Evolutionary conservation across 1,140 invertebrate species (phyloP).

Genomic region (Scaptodrosophila lebanonensis): DNA sequence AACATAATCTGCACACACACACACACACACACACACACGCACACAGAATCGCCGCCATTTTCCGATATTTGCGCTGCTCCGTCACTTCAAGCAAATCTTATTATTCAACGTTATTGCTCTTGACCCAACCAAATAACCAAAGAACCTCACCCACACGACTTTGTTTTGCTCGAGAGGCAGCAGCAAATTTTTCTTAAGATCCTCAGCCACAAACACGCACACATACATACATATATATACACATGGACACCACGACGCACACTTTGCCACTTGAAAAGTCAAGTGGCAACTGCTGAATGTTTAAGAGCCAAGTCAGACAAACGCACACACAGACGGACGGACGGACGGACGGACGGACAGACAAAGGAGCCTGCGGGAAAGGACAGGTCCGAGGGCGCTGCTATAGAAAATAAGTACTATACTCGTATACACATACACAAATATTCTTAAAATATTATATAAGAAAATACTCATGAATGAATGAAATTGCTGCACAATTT

Average conservation of each 20-base stretch:
- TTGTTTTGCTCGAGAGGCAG: constrained; percentile 44
- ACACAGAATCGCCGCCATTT: neutral
- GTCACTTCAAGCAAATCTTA: constrained; percentile 26
- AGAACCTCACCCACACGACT: constrained; percentile 15
- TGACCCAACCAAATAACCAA: constrained; percentile 31
- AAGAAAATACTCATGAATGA: constrained; percentile 45
- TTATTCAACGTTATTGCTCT: constrained; percentile 55
- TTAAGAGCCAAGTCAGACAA: too few relatives aligned
- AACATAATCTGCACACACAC: constrained; percentile 7
- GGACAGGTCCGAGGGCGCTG: too few relatives aligned
- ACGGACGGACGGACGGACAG: neutral
- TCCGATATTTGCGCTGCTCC: constrained; percentile 11
- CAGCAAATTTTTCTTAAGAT: too few relatives aligned
- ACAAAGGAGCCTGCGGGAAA: neutral
- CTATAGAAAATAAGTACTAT: too few relatives aligned
- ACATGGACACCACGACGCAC: neutral
- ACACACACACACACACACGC: constrained; percentile 1
- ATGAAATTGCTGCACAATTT: constrained; percentile 61
- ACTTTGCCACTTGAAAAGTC: constrained; percentile 50
- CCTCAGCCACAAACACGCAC: too few relatives aligned
- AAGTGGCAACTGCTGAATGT: constrained; percentile 42
- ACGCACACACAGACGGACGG: constrained; percentile 1
- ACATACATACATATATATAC: too few relatives aligned
- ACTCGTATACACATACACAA: too few relatives aligned
- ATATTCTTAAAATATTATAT: too few relatives aligned